Percentiles rank a stretch among this genome's conserved stretches.
Evolutionary conservation across 2,888 invertebrate genomes (phyloP).

Genomic region (Lathronympha strigana): DNA sequence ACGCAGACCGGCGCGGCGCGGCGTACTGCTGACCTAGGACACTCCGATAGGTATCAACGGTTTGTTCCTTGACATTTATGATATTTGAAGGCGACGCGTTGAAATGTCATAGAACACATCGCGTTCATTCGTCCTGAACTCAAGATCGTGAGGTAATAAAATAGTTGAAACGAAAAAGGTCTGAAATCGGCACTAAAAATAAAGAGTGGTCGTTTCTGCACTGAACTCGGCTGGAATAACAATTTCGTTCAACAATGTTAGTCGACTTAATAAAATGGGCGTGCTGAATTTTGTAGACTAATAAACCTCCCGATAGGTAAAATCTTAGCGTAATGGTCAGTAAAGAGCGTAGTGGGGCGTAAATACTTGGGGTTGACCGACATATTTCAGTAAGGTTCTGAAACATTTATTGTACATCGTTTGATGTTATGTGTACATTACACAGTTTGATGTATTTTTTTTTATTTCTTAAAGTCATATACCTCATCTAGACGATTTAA

Average conservation of each 20-base stretch:
- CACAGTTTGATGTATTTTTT: too few species aligned
- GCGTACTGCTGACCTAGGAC: too few species aligned
- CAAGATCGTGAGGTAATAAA: neutral
- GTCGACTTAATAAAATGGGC: slow-evolving; percentile 5
- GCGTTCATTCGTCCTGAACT: too few species aligned
- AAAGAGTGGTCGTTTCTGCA: neutral
- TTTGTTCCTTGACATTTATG: too few species aligned
- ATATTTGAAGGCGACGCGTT: too few species aligned
- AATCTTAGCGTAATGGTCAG: slow-evolving; percentile 22
- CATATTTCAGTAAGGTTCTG: neutral
- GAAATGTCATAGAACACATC: too few species aligned
- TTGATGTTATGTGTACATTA: too few species aligned
- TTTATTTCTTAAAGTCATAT: too few species aligned
- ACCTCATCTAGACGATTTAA: too few species aligned
- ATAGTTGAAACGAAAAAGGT: slow-evolving; percentile 11
- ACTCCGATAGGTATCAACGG: too few species aligned
- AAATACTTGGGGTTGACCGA: neutral
- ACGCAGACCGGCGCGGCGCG: too few species aligned
- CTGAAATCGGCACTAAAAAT: slow-evolving; percentile 3
- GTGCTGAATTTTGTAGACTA: slow-evolving; percentile 11
- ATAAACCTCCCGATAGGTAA: slow-evolving; percentile 21
- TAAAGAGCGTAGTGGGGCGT: slow-evolving; percentile 19
- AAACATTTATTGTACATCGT: slow-evolving; percentile 1
- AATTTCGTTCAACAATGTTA: slow-evolving; percentile 22
- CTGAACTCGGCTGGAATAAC: slow-evolving; percentile 8